A percentile compares a stretch with the other conserved stretches of the same genome.
phyloP scores from a whole-genome alignment of 2,888 invertebrate species.

The Xestia rhomboidea region DNA sequence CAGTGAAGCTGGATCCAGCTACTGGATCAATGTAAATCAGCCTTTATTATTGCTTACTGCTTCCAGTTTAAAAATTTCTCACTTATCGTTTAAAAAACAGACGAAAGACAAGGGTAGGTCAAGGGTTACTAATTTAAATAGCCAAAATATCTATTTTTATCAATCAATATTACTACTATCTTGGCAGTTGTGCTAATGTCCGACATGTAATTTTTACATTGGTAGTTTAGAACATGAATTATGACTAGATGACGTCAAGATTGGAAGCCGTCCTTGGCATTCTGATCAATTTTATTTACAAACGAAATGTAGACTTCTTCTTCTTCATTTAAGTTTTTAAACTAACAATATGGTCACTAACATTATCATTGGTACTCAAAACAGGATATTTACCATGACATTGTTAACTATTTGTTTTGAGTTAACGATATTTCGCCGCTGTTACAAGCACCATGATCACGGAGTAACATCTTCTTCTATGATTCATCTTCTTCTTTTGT shows the following conservation, averaged over 20 bases:
- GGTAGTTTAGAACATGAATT: constrained; percentile 51
- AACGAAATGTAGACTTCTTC: constrained; percentile 8
- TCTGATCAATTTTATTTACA: constrained; percentile 38
- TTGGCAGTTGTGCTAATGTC: constrained; percentile 56
- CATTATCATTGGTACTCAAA: too few species aligned
- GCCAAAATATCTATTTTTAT: neutral
- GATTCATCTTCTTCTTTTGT: neutral
- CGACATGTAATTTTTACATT: constrained; percentile 48
- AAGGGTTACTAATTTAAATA: constrained; percentile 7
- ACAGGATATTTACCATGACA: too few species aligned
- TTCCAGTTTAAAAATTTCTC: too few species aligned
- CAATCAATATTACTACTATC: constrained; percentile 35
- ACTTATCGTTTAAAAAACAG: neutral
- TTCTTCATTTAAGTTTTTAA: too few species aligned
- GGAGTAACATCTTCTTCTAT: neutral
- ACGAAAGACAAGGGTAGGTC: constrained; percentile 24
- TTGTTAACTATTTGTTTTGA: too few species aligned
- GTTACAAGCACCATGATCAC: too few species aligned
- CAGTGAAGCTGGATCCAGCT: too few species aligned
- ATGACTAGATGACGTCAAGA: constrained; percentile 54
- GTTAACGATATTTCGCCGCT: too few species aligned
- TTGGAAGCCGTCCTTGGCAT: constrained; percentile 41
- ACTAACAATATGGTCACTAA: too few species aligned
- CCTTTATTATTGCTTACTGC: too few species aligned
- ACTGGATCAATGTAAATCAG: too few species aligned